Evolutionary conservation across 1,140 invertebrate genomes (phyloP), one percentile per base, ranked within the genome.

Genomic region (Meloidogyne hapla): DNA sequence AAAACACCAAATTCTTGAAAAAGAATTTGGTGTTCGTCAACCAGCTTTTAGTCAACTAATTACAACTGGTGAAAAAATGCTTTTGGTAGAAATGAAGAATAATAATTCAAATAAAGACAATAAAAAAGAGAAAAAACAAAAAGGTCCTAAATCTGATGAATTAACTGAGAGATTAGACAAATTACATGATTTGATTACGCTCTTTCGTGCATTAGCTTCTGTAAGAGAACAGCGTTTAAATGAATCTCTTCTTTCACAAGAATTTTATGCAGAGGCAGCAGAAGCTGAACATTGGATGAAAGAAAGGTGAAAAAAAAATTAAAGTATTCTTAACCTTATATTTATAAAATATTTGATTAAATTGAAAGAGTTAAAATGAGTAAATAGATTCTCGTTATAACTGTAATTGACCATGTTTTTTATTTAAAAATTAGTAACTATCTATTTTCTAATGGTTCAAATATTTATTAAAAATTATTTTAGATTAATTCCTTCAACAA

Each of bases 1-100:
- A 91, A 98, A 98, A 90, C 97, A 97, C 87, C 94, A 92, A 85
- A 87, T 89, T 84, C 92, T 45, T 88, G 93, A 68, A 93, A 95
- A 93, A 0, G 94, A 95, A 88, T 88, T 95, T 12, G 89, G 91
- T 40, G 92, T 92, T 10, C 91, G 93, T 81, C 93, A 95, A 87
- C 92, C 93, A 0, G n/a, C 48, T 38, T 45, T 74, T 9, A 48
- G 21, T n/a, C n/a, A 76, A 26, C 25, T 76, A 21, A 61, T 70
- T 13, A 61, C 26, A 48, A 33, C 21, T 38, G 74, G 74, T 10
- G 45, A 69, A 77, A 23, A 40, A 21, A 77, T 68, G 0, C 89
- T 91, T 6, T 91, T 92, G 77, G 42, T 40, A 56, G 28, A 71
- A 67, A 80, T 40, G 61, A 84, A 6, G 38, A 71, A 42, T 91